These are phyloP conservation scores for Hydrophis major DNA, from an alignment of 2,797 vertebrate genomes.

Conservation along the genomic window DNA sequence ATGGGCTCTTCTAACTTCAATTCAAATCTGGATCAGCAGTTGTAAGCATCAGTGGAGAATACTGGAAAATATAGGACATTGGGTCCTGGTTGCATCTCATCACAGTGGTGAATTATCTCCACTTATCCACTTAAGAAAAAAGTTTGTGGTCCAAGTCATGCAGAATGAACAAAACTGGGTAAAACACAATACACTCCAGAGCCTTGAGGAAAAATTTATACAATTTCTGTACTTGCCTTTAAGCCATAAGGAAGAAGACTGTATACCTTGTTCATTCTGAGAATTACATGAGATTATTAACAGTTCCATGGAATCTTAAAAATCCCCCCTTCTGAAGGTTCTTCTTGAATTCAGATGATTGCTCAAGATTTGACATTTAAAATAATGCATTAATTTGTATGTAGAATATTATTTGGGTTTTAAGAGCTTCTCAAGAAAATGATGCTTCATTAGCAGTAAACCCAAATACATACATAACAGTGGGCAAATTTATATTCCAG, in stretches of 20 bases:
- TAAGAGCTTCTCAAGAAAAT: neutral
- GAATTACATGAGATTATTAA: neutral
- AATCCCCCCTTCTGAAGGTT: neutral
- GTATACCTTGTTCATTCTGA: neutral
- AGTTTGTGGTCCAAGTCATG: neutral
- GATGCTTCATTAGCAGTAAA: neutral
- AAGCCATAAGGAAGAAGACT: neutral
- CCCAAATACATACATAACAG: neutral
- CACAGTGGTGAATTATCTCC: neutral
- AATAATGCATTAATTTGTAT: neutral
- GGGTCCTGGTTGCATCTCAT: neutral
- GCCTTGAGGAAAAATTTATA: neutral
- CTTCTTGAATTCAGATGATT: neutral
- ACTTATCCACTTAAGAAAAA: neutral
- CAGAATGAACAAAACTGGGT: neutral
- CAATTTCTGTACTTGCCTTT: neutral
- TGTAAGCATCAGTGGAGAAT: constrained; percentile 17
- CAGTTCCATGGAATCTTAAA: neutral
- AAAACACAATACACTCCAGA: neutral
- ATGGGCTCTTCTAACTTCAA: neutral
- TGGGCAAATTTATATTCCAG: neutral
- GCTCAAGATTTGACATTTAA: neutral
- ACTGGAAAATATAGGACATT: neutral
- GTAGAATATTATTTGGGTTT: neutral
- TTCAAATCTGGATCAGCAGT: constrained; percentile 18